Percentiles rank a stretch among this genome's conserved stretches.
Evolutionary conservation across 2,113 vertebrate species (phyloP).

Genomic region (Vulpes ferrilata): DNA sequence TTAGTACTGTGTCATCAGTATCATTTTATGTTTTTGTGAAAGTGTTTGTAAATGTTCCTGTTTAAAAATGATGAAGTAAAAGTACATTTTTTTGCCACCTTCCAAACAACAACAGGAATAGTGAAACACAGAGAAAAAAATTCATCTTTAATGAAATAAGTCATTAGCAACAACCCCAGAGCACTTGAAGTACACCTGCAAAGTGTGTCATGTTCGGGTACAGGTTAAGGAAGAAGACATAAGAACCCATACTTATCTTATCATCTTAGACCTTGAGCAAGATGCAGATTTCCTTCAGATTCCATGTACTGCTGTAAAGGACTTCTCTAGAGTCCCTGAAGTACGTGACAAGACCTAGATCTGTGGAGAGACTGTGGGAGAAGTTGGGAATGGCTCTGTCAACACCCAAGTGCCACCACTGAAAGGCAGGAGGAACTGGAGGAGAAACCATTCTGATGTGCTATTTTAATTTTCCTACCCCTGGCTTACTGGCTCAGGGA

Average conservation of each 20-base stretch:
- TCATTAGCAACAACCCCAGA: not conserved
- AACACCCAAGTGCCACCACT: not conserved
- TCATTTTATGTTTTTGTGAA: not conserved
- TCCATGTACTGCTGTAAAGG: not conserved
- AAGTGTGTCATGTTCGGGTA: not conserved
- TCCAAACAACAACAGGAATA: slow-evolving; percentile 38
- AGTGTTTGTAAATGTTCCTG: too few relatives aligned
- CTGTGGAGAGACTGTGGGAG: not conserved
- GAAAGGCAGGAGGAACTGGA: not conserved
- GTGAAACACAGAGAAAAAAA: slow-evolving; percentile 43
- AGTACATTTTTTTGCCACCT: not conserved
- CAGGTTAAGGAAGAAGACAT: not conserved
- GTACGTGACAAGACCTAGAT: not conserved
- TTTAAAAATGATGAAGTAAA: slow-evolving; percentile 16
- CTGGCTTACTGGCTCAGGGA: not conserved
- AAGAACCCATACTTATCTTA: slow-evolving; percentile 19
- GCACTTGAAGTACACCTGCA: not conserved
- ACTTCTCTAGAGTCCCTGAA: not conserved
- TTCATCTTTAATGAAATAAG: not conserved
- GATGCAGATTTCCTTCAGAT: not conserved
- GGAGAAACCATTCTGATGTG: not conserved
- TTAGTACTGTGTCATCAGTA: not conserved
- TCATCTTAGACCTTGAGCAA: slow-evolving; percentile 43
- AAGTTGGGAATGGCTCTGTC: not conserved
- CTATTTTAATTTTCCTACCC: not conserved